Conservation (phyloP, 2,113 vertebrate genomes). For the Rhinoderma darwinii region DNA sequence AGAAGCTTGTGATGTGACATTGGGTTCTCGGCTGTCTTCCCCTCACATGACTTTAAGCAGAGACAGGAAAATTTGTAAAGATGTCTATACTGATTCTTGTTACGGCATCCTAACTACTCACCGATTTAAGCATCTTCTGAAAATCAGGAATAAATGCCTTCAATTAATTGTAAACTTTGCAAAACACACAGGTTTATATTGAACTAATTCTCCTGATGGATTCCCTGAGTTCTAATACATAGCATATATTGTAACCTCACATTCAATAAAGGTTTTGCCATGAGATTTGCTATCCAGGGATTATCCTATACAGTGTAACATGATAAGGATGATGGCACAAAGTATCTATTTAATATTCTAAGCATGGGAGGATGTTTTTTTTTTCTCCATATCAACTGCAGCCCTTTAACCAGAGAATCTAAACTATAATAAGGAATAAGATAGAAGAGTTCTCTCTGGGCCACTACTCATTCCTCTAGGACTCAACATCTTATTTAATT, state of each 20-base stretch:
- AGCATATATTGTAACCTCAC: not conserved
- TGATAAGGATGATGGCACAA: slow-evolving; percentile 33
- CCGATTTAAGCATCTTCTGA: not conserved
- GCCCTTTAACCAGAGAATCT: slow-evolving; percentile 23
- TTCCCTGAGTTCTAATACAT: slow-evolving; percentile 1
- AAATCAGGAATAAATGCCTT: not conserved
- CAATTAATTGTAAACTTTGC: slow-evolving; percentile 3
- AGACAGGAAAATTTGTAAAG: slow-evolving; percentile 11
- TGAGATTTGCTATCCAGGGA: slow-evolving; percentile 20
- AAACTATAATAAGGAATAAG: slow-evolving; percentile 42
- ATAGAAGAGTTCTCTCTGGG: slow-evolving; percentile 35
- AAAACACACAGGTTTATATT: not conserved
- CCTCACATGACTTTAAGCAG: not conserved
- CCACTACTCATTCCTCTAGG: slow-evolving; percentile 34
- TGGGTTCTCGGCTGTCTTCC: not conserved
- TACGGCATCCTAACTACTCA: not conserved
- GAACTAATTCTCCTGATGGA: not conserved
- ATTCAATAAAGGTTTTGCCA: slow-evolving; percentile 28
- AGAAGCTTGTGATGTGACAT: slow-evolving; percentile 18
- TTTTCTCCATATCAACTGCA: slow-evolving; percentile 33
- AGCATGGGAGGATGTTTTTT: slow-evolving; percentile 12
- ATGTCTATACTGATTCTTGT: not conserved
- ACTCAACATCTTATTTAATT: slow-evolving; percentile 57
- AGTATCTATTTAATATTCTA: slow-evolving; percentile 38
- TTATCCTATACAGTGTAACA: slow-evolving; percentile 9